These are phyloP conservation scores for Drosophila pseudoobscura DNA, from an alignment of 1,140 invertebrate genomes.

Conservation along the genomic window DNA sequence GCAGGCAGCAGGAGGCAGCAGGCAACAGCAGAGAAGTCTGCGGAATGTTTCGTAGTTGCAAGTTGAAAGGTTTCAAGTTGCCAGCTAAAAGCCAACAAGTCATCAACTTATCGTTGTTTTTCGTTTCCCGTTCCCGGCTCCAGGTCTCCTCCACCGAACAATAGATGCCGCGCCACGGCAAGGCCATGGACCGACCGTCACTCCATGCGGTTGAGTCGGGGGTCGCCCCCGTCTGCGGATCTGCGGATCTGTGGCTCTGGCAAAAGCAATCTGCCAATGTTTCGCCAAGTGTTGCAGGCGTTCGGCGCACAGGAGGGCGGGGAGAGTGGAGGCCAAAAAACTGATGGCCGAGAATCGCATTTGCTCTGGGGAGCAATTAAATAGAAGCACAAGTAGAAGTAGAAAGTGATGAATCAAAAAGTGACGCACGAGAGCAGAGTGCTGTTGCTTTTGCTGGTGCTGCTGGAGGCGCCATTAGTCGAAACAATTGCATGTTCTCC, in stretches of 20 bases:
- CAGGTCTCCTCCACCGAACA: no score
- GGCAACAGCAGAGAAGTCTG: neutral
- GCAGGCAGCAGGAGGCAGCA: conserved; percentile 12
- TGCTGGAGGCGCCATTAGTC: conserved; percentile 16
- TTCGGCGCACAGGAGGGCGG: conserved; percentile 1
- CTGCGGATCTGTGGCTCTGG: neutral
- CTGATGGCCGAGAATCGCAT: conserved; percentile 10
- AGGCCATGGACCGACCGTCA: no score
- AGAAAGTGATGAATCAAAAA: conserved; percentile 54
- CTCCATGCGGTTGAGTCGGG: no score
- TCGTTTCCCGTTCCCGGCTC: neutral
- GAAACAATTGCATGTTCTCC: neutral
- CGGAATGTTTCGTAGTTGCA: conserved; percentile 11
- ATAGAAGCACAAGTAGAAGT: conserved; percentile 35
- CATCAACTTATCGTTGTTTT: conserved; percentile 49
- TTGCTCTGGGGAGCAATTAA: conserved; percentile 48
- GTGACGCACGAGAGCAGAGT: conserved; percentile 6
- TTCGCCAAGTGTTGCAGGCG: conserved; percentile 14
- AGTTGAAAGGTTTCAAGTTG: conserved; percentile 53
- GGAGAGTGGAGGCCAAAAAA: neutral
- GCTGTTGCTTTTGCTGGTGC: neutral
- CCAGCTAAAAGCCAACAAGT: conserved; percentile 51
- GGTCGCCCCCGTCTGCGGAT: no score
- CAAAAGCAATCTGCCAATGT: conserved; percentile 19
- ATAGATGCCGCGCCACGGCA: no score